These are phyloP conservation scores for Aphelocoma californica DNA, from an alignment of 2,797 vertebrate species.

Conservation along the genomic window DNA sequence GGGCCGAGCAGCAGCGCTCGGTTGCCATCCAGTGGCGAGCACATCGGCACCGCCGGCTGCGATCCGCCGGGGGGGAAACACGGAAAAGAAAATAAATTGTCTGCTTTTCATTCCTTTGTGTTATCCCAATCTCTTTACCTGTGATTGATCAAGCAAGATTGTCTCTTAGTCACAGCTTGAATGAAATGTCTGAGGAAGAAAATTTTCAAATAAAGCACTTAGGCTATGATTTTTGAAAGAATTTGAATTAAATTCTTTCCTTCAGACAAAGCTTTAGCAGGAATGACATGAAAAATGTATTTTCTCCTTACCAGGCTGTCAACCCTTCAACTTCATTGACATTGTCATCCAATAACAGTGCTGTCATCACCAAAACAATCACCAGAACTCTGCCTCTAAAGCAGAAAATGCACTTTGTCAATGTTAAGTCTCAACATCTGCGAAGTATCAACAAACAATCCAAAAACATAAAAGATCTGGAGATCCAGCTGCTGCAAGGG, in stretches of 20 bases:
- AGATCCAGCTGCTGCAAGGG: background rate
- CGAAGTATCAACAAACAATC: background rate
- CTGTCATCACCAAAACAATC: slow-evolving; percentile 1
- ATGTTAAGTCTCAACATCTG: background rate
- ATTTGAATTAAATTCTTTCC: background rate
- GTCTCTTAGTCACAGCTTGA: background rate
- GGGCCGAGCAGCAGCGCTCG: too few relatives aligned
- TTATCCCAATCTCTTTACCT: background rate
- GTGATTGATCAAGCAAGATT: background rate
- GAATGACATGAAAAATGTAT: background rate
- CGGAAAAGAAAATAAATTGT: background rate
- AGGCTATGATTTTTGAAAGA: background rate
- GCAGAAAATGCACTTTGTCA: background rate
- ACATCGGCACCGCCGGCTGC: accelerated
- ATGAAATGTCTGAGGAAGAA: background rate
- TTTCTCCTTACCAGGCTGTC: slow-evolving; percentile 23
- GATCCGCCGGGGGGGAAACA: accelerated
- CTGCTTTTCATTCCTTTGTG: background rate
- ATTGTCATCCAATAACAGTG: background rate
- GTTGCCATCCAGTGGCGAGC: background rate
- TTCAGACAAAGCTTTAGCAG: background rate
- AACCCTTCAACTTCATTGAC: background rate
- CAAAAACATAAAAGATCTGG: background rate
- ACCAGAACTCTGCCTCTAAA: background rate
- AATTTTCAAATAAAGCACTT: slow-evolving; percentile 1